Evolutionary conservation across 2,113 vertebrate genomes (phyloP).

Genomic region (Axis porcinus): DNA sequence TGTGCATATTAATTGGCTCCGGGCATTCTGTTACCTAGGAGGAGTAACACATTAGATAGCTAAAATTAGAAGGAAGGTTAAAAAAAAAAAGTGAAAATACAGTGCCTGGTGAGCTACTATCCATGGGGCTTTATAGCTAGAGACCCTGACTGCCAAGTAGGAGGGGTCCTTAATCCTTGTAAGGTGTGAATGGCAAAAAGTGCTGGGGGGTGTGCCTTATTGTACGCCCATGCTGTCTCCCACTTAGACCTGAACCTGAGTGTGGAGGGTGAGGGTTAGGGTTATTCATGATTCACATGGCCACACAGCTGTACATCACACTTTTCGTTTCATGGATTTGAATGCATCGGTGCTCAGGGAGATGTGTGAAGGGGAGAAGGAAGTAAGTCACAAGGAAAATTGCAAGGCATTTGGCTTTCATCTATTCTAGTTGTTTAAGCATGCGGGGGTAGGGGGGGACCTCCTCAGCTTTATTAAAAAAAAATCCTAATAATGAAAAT

Average conservation of each 20-base stretch:
- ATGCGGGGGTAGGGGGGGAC: fast-evolving
- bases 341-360: background rate
- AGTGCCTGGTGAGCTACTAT: background rate
- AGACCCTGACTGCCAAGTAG: background rate
- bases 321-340: slow-evolving; percentile 25
- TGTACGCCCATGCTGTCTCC: background rate
- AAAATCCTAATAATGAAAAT: background rate
- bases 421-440: slow-evolving; percentile 21
- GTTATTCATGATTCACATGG: background rate
- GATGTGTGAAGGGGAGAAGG: background rate
- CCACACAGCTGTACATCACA: background rate
- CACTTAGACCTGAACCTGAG: background rate
- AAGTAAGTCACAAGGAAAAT: slow-evolving; percentile 39
- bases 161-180: background rate
- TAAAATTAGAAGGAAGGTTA: slow-evolving; percentile 33
- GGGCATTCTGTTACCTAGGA: slow-evolving; percentile 42
- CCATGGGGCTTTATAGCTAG: background rate
- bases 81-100: background rate
- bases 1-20: slow-evolving; percentile 37
- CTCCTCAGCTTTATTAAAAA: background rate
- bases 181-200: background rate
- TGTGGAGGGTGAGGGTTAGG: background rate
- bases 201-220: background rate
- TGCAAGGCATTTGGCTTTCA: slow-evolving; percentile 14
- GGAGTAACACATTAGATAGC: slow-evolving; percentile 31